These are phyloP conservation scores for Diabrotica undecimpunctata DNA, from an alignment of 1,140 invertebrate species.

Conservation along the genomic window DNA sequence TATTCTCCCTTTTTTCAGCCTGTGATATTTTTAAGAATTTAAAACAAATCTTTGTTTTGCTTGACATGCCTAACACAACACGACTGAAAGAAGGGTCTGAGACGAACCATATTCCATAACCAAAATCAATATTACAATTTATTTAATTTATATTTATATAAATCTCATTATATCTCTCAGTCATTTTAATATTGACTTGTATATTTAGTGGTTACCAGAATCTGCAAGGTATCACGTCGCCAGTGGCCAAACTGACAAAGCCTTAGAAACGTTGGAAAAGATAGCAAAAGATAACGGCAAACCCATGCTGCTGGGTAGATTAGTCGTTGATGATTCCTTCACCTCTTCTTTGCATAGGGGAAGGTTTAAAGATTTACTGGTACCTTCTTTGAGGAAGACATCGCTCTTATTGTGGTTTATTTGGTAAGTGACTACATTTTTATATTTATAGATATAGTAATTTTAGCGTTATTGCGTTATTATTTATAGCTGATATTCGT, in stretches of 20 bases:
- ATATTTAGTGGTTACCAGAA: constrained; percentile 83
- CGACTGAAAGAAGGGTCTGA: no score
- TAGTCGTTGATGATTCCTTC: constrained; percentile 76
- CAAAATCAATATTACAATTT: no score
- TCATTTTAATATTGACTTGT: background rate
- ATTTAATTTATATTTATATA: no score
- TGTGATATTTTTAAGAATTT: no score
- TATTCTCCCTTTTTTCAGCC: no score
- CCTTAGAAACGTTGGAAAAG: constrained; percentile 75
- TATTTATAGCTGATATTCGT: background rate
- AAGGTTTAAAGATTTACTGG: constrained; percentile 72
- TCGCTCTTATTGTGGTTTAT: constrained; percentile 91
- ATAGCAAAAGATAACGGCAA: constrained; percentile 84
- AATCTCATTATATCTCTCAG: no score
- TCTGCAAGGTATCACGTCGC: constrained; percentile 86
- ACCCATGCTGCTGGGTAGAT: constrained; percentile 80
- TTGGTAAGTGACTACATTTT: constrained; percentile 60
- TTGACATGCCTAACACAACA: no score
- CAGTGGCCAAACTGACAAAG: constrained; percentile 80
- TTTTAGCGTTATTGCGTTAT: constrained; percentile 1
- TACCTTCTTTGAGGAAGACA: constrained; percentile 74
- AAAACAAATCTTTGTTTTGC: no score
- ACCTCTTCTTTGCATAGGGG: constrained; percentile 61
- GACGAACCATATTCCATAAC: no score
- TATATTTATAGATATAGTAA: background rate